phyloP scores from a whole-genome alignment of 2,113 vertebrate genomes.

The Miniopterus natalensis region DNA sequence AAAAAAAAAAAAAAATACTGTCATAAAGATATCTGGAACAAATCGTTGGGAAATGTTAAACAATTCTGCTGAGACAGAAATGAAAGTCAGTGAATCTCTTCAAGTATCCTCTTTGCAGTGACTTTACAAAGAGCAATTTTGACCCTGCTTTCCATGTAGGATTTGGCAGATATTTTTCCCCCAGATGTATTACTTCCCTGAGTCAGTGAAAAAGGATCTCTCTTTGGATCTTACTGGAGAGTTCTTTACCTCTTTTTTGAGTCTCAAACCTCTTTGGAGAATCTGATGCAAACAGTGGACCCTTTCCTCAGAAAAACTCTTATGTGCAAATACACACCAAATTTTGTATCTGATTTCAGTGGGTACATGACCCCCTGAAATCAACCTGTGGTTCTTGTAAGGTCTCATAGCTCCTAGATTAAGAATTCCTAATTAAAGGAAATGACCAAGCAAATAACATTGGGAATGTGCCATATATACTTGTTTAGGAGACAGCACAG shows the following conservation, averaged over 20 bases:
- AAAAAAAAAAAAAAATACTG: no score
- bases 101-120: conserved; percentile 21
- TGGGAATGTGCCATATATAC: not conserved
- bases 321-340: not conserved
- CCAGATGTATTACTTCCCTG: conserved; percentile 15
- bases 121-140: conserved; percentile 1
- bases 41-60: not conserved
- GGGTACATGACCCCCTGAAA: conserved; percentile 11
- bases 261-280: not conserved
- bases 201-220: not conserved
- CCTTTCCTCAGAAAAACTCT: conserved; percentile 7
- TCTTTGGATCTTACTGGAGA: conserved; percentile 1
- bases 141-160: not conserved
- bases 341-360: not conserved
- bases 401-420: not conserved
- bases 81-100: not conserved
- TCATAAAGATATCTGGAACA: not conserved
- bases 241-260: conserved; percentile 29
- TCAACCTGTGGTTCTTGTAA: not conserved
- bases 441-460: not conserved
- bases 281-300: not conserved
- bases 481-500: not conserved
- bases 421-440: conserved; percentile 15
- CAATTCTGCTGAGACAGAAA: conserved; percentile 17
- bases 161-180: conserved; percentile 19